Conservation (phyloP, 1,140 invertebrate species). For the Drosophila pectinifera region DNA sequence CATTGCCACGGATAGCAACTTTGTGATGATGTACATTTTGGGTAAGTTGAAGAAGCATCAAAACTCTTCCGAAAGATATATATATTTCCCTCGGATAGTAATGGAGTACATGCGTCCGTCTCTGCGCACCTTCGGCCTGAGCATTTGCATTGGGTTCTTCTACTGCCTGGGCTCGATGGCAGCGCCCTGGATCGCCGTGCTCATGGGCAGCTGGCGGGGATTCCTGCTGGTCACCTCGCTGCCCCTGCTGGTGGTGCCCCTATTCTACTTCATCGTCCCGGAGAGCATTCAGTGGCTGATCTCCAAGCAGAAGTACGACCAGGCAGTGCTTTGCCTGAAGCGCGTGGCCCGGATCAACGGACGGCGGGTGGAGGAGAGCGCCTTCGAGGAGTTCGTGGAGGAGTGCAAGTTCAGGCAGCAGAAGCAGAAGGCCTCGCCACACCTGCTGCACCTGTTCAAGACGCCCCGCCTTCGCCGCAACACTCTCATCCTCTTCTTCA, state of each 20-base stretch:
- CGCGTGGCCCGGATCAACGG: constrained; percentile 87
- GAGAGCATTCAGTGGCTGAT: constrained; percentile 88
- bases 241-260: constrained; percentile 85
- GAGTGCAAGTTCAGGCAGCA: constrained; percentile 73
- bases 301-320: constrained; percentile 86
- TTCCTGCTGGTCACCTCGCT: constrained; percentile 86
- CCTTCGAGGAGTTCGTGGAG: constrained; percentile 82
- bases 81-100: constrained; percentile 70
- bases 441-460: constrained; percentile 71
- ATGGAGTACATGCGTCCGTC: constrained; percentile 87
- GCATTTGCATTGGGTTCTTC: constrained; percentile 87
- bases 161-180: constrained; percentile 86
- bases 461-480: constrained; percentile 86
- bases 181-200: constrained; percentile 87
- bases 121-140: constrained; percentile 87
- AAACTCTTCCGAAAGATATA: background rate
- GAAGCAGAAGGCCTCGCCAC: constrained; percentile 46
- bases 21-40: constrained; percentile 88
- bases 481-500: constrained; percentile 86
- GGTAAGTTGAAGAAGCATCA: constrained; percentile 72
- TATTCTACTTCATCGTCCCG: constrained; percentile 86
- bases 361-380: constrained; percentile 82
- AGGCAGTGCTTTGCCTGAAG: constrained; percentile 86
- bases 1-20: constrained; percentile 87
- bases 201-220: constrained; percentile 85